phyloP scores from a whole-genome alignment of 37 sponge, comb jelly and placozoan species.

The Oopsacas minuta region DNA sequence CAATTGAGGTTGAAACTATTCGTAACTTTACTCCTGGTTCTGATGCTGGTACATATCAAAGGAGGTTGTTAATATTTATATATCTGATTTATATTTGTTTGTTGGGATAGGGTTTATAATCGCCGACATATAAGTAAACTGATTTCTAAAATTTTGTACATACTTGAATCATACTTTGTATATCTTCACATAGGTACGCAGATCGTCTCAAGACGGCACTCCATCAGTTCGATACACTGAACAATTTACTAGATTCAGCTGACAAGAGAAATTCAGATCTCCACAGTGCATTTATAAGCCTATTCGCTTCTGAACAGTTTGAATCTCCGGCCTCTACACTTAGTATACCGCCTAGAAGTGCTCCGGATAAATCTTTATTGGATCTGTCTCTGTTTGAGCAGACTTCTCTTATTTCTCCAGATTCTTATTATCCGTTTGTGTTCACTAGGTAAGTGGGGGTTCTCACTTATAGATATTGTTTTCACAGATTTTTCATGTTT shows the following conservation, averaged over 20 bases:
- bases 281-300: not conserved
- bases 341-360: not conserved
- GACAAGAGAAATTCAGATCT: not conserved
- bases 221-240: not conserved
- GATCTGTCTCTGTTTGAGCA: slow-evolving; percentile 3
- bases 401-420: not conserved
- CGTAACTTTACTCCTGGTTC: not conserved
- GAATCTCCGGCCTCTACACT: not conserved
- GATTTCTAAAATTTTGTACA: not conserved
- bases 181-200: not conserved
- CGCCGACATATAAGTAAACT: too few species aligned
- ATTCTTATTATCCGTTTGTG: not conserved
- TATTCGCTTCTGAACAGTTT: not conserved
- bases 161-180: not conserved
- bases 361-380: not conserved
- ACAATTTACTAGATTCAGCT: not conserved
- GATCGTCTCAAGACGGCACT: slow-evolving; percentile 13
- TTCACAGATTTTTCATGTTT: too few species aligned
- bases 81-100: too few species aligned
- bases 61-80: too few species aligned
- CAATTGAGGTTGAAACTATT: not conserved
- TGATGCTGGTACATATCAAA: not conserved
- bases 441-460: not conserved
- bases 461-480: too few species aligned
- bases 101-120: too few species aligned